Conservation (phyloP, 2,797 vertebrate species). For the Allobates femoralis region DNA sequence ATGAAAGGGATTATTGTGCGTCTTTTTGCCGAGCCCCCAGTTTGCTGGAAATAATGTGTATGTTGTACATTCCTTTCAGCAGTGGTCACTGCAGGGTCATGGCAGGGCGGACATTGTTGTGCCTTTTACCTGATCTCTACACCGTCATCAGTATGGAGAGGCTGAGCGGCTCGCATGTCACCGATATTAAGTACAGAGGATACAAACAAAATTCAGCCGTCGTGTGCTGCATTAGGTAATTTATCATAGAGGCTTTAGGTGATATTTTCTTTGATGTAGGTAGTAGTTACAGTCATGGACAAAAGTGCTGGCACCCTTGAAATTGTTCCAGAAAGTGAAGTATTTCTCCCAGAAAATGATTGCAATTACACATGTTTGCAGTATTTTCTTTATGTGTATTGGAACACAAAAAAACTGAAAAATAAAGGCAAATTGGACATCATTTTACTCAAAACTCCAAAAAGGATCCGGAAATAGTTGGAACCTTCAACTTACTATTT, state of each 20-base stretch:
- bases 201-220: background rate
- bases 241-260: background rate
- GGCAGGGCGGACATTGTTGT: slow-evolving; percentile 3
- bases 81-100: slow-evolving; percentile 67
- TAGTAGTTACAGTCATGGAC: too few relatives aligned
- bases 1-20: slow-evolving; percentile 68
- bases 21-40: slow-evolving; percentile 54
- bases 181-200: background rate
- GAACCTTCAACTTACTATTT: too few relatives aligned
- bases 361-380: too few relatives aligned
- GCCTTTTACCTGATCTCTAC: background rate
- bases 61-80: slow-evolving; percentile 63
- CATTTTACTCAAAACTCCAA: too few relatives aligned
- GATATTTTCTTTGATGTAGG: too few relatives aligned
- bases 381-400: too few relatives aligned
- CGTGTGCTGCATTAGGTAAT: background rate
- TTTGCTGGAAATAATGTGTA: slow-evolving; percentile 56
- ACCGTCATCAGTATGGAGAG: slow-evolving; percentile 49
- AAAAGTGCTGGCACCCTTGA: too few relatives aligned
- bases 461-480: too few relatives aligned
- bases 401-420: too few relatives aligned
- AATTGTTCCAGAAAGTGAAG: too few relatives aligned
- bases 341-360: too few relatives aligned
- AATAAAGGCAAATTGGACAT: too few relatives aligned
- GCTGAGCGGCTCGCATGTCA: background rate